These are phyloP conservation scores for Apis dorsata DNA, from an alignment of 1,140 invertebrate species.

Conservation along the genomic window DNA sequence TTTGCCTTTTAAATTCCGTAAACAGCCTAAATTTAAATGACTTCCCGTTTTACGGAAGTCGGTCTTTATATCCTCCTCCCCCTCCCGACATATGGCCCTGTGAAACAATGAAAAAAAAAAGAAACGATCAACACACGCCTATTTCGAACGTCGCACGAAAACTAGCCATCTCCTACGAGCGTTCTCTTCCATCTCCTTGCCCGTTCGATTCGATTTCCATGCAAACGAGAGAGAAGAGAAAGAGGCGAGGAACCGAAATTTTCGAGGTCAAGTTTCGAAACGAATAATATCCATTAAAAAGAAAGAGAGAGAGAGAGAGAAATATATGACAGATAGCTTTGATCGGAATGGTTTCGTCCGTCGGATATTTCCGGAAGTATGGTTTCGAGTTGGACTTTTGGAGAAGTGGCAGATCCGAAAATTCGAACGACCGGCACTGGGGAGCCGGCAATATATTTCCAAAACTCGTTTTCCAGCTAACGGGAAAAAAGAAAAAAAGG, in stretches of 20 bases:
- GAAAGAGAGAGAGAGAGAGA: not conserved
- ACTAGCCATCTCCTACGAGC: not conserved
- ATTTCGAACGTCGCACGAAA: constrained; percentile 28
- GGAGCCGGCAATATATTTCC: constrained; percentile 61
- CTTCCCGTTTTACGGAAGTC: constrained; percentile 64
- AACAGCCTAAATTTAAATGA: constrained; percentile 65
- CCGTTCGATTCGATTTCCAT: constrained; percentile 17
- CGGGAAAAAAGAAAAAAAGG: constrained; percentile 14
- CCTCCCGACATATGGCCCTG: constrained; percentile 64
- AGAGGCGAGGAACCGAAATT: too few relatives aligned
- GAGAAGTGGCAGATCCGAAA: constrained; percentile 11
- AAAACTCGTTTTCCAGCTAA: constrained; percentile 64
- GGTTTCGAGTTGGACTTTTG: constrained; percentile 4
- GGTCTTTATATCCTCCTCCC: not conserved
- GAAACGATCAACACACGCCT: constrained; percentile 27
- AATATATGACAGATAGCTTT: not conserved
- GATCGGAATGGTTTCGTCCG: not conserved
- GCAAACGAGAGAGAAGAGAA: not conserved
- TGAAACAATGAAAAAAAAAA: constrained; percentile 34
- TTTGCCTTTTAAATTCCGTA: constrained; percentile 42
- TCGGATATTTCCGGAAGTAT: constrained; percentile 55
- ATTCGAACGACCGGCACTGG: constrained; percentile 46
- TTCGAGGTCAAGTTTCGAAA: too few relatives aligned
- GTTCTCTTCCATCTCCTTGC: not conserved
- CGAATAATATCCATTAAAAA: not conserved